Conservation (phyloP, 2,113 vertebrate genomes). For the Nyctereutes procyonoides region DNA sequence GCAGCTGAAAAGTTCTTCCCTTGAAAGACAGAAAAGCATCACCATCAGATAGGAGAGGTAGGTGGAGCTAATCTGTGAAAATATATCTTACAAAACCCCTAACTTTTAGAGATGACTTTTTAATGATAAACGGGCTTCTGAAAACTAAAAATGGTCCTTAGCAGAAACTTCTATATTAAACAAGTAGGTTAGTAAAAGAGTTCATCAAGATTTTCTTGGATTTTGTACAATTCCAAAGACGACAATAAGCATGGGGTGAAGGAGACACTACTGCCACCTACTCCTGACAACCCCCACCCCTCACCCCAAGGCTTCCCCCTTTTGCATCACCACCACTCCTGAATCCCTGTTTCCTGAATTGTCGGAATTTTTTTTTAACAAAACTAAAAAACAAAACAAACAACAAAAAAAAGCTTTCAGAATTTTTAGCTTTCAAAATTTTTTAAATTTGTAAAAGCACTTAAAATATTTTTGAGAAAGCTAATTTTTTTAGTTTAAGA, state of each 20-base stretch:
- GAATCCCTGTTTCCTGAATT: slow-evolving; percentile 40
- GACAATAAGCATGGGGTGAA: slow-evolving; percentile 47
- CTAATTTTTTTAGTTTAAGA: neutral
- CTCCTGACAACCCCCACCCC: neutral
- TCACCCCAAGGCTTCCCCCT: neutral
- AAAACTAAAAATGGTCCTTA: slow-evolving; percentile 17
- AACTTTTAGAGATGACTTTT: neutral
- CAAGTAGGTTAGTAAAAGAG: neutral
- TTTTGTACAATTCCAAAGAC: neutral
- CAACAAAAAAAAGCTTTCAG: no score
- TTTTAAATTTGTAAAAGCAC: slow-evolving; percentile 27
- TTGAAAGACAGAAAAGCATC: neutral
- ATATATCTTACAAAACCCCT: neutral
- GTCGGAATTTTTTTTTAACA: slow-evolving; percentile 77
- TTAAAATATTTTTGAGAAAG: neutral
- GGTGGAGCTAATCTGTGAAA: neutral
- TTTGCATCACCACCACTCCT: slow-evolving; percentile 63
- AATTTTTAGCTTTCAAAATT: neutral
- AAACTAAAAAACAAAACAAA: slow-evolving; percentile 72
- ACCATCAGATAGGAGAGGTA: neutral
- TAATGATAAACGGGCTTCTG: neutral
- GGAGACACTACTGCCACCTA: slow-evolving; percentile 76
- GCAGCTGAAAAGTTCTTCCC: neutral
- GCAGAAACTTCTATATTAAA: neutral
- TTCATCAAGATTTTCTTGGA: neutral